Evolutionary conservation across 2,797 vertebrate species (phyloP).

Genomic region (Tolypeutes matacus): DNA sequence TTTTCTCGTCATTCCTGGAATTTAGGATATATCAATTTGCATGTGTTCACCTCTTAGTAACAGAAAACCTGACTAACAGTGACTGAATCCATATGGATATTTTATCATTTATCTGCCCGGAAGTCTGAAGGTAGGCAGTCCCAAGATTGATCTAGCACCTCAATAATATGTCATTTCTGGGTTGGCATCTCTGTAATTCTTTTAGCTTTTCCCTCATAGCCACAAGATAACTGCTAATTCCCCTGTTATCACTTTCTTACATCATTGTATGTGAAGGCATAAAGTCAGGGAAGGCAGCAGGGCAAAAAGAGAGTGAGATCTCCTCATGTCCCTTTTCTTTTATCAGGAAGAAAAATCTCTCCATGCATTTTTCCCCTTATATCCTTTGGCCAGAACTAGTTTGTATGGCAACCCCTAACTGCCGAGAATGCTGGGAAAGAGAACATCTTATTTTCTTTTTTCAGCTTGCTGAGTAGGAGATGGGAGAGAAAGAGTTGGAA

Average conservation of each 20-base stretch:
- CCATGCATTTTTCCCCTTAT: not conserved
- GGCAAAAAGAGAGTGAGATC: not conserved
- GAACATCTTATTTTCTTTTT: not conserved
- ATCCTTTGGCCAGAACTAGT: not conserved
- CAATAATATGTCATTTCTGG: not conserved
- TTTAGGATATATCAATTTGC: not conserved
- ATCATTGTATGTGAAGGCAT: not conserved
- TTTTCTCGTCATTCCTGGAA: conserved; percentile 55
- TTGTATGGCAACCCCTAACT: not conserved
- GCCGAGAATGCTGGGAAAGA: not conserved
- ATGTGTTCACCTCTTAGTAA: not conserved
- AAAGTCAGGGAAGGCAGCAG: not conserved
- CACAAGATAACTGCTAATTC: conserved; percentile 49
- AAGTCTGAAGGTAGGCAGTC: not conserved
- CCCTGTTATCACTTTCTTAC: not conserved
- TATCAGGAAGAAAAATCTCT: not conserved
- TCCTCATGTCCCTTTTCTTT: not conserved
- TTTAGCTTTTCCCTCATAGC: conserved; percentile 16
- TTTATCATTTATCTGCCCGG: not conserved
- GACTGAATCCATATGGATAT: not conserved
- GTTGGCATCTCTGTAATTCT: not conserved
- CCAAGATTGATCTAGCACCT: not conserved
- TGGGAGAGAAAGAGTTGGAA: not conserved
- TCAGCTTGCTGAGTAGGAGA: not conserved
- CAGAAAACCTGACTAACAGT: not conserved